phyloP scores from a whole-genome alignment of 2,113 vertebrate species.

The Lanius collurio region DNA sequence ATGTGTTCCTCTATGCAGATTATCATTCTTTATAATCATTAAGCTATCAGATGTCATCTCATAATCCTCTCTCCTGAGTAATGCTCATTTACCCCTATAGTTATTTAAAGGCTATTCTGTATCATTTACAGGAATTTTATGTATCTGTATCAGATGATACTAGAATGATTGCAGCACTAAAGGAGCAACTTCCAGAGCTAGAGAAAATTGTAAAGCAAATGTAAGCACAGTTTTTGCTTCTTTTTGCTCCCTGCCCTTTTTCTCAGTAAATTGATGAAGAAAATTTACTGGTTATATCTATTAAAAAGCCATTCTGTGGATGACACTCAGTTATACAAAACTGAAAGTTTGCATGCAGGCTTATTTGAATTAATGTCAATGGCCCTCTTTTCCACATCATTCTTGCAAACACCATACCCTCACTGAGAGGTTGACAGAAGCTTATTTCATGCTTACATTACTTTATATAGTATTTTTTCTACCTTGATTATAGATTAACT shows the following conservation, averaged over 20 bases:
- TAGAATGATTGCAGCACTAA: conserved; percentile 82
- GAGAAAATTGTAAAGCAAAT: conserved; percentile 89
- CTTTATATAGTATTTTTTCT: neutral
- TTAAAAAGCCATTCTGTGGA: neutral
- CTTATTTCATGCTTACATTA: neutral
- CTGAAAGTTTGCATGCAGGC: neutral
- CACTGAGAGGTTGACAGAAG: neutral
- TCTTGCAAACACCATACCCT: neutral
- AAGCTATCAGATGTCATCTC: neutral
- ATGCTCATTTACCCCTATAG: neutral
- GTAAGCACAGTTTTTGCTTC: conserved; percentile 75
- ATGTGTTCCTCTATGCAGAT: conserved; percentile 18
- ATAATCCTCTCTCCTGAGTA: conserved; percentile 24
- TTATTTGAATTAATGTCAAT: neutral
- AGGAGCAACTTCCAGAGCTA: conserved; percentile 89
- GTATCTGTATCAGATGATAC: conserved; percentile 90
- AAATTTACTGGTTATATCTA: neutral
- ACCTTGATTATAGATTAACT: neutral
- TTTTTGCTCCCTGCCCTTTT: neutral
- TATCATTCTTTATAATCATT: conserved; percentile 17
- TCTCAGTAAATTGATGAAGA: neutral
- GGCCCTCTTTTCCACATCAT: neutral
- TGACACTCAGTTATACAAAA: neutral
- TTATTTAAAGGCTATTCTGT: conserved; percentile 68
- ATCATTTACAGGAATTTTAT: conserved; percentile 88